A percentile compares a stretch with the other conserved stretches of the same genome.
Evolutionary conservation across 1,140 invertebrate species (phyloP).

Genomic region (Procambarus virginalis): DNA sequence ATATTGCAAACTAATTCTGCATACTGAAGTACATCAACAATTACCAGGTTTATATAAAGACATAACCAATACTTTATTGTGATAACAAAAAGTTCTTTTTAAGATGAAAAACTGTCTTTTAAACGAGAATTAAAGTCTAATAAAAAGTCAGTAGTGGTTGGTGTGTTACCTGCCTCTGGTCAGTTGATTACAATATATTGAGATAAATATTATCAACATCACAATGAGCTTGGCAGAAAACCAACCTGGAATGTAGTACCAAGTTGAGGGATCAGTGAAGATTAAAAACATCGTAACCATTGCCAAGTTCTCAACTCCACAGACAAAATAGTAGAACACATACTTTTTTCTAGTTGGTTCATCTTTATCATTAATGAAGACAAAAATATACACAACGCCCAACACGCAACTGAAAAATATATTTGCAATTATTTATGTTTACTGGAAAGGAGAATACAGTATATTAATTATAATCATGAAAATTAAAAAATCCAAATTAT

Average conservation of each 20-base stretch:
- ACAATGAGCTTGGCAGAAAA: neutral
- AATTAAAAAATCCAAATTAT: no score
- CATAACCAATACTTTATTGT: no score
- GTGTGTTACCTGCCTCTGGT: neutral
- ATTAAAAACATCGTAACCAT: constrained; percentile 73
- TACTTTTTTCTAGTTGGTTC: constrained; percentile 74
- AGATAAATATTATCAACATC: neutral
- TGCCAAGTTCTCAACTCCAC: constrained; percentile 73
- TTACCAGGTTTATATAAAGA: no score
- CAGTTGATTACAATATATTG: neutral
- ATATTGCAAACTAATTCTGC: no score
- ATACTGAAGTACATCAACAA: no score
- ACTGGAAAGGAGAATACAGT: neutral
- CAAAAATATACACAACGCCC: constrained; percentile 74
- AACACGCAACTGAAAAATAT: constrained; percentile 70
- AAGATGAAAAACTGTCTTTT: neutral
- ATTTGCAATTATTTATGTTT: no score
- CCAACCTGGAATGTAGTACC: constrained; percentile 47
- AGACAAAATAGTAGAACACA: constrained; percentile 73
- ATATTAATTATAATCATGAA: neutral
- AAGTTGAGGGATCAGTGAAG: constrained; percentile 23
- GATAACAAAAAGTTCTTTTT: neutral
- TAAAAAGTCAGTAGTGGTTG: neutral
- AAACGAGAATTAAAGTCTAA: neutral
- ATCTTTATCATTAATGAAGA: constrained; percentile 75